Conservation (phyloP, 2,797 vertebrate genomes). For the Kryptopterus vitreolus region DNA sequence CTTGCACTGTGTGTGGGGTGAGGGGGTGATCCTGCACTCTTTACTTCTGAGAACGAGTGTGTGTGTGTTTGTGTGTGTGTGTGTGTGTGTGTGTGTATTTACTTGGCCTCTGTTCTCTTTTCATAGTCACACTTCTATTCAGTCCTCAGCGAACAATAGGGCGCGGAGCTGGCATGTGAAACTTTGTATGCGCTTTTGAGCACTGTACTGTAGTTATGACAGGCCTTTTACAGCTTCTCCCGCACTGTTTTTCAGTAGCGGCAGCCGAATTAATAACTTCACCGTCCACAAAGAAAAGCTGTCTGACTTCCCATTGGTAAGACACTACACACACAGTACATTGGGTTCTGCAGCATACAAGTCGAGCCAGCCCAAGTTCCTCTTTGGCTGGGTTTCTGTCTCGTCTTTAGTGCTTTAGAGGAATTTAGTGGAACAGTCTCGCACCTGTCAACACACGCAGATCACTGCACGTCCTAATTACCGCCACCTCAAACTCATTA, state of each 20-base stretch:
- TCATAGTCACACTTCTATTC: constrained; percentile 59
- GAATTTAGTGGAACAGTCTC: constrained; percentile 32
- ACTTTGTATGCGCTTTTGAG: constrained; percentile 26
- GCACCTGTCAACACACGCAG: constrained; percentile 33
- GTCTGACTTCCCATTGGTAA: constrained; percentile 23
- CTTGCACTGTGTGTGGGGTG: constrained; percentile 65
- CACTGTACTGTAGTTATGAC: constrained; percentile 38
- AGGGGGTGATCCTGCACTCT: constrained; percentile 42
- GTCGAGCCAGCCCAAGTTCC: constrained; percentile 28
- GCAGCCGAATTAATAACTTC: constrained; percentile 29
- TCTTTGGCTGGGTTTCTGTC: constrained; percentile 39
- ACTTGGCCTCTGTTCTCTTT: constrained; percentile 45
- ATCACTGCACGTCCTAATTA: constrained; percentile 48
- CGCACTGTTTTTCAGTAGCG: constrained; percentile 23
- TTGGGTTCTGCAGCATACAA: constrained; percentile 15
- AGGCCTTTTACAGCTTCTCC: constrained; percentile 37
- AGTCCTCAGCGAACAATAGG: constrained; percentile 43
- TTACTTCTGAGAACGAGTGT: constrained; percentile 38
- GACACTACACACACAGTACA: constrained; percentile 34
- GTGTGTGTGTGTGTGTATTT: constrained; percentile 52
- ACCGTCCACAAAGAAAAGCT: constrained; percentile 16
- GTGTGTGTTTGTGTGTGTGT: constrained; percentile 38
- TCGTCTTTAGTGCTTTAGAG: constrained; percentile 12
- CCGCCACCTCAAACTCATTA: constrained; percentile 44
- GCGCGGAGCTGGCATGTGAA: constrained; percentile 23